Conservation (phyloP, 2,113 vertebrate species). For the Columba janthina region DNA sequence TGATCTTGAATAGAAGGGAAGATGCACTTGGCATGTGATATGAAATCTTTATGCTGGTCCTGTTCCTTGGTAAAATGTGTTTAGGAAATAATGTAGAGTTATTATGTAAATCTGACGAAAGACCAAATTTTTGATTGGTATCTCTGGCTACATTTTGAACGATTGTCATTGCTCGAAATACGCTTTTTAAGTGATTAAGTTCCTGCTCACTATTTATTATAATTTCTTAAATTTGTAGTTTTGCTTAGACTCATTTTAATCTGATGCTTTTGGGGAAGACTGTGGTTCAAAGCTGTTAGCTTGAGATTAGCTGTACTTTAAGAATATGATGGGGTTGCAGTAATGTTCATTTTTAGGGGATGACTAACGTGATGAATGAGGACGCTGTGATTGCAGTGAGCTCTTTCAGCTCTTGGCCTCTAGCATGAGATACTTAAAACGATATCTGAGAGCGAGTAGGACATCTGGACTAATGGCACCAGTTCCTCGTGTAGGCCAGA, state of each 20-base stretch:
- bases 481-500: not conserved
- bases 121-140: not conserved
- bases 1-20: not conserved
- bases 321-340: not conserved
- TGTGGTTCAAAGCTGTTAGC: not conserved
- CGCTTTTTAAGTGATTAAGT: not conserved
- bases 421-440: not conserved
- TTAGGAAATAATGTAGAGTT: not conserved
- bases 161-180: not conserved
- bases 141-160: not conserved
- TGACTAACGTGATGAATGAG: not conserved
- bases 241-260: not conserved
- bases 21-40: not conserved
- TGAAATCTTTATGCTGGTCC: not conserved
- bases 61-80: not conserved
- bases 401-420: not conserved
- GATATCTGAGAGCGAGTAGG: accelerated
- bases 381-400: not conserved
- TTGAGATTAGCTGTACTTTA: not conserved
- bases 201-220: not conserved
- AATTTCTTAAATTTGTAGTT: not conserved
- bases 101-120: not conserved
- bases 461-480: not conserved
- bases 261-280: not conserved
- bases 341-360: not conserved